These are phyloP conservation scores for Mungos mungo DNA, from an alignment of 2,113 vertebrate species.

Conservation along the genomic window DNA sequence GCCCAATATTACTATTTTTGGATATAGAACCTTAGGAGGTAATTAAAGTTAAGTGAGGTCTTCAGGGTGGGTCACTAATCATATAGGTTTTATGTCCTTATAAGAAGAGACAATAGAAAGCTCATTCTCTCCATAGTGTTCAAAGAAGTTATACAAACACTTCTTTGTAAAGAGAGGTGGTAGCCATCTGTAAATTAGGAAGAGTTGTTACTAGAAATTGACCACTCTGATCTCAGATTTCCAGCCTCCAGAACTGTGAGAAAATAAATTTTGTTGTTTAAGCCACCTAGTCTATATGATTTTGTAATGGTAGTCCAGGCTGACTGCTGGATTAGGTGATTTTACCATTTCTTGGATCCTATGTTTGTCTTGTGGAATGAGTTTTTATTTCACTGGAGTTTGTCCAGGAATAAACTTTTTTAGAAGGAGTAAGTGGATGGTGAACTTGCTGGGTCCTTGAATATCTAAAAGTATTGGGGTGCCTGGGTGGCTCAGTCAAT, in stretches of 20 bases:
- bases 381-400: neutral
- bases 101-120: neutral
- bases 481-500: too few relatives aligned
- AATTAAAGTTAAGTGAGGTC: neutral
- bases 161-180: neutral
- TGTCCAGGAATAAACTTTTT: neutral
- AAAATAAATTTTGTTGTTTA: neutral
- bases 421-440: neutral
- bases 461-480: neutral
- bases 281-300: neutral
- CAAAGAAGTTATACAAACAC: neutral
- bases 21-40: neutral
- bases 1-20: neutral
- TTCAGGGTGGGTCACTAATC: neutral
- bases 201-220: neutral
- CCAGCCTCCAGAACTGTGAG: neutral
- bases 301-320: neutral
- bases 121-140: neutral
- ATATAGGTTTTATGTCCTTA: neutral
- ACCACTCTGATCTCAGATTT: neutral
- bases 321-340: neutral
- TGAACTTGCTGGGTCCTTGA: neutral
- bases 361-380: neutral
- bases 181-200: neutral
- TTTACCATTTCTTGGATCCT: neutral